Percentiles rank a stretch among this genome's conserved stretches.
Conservation (phyloP, 2,113 vertebrate genomes). For the Embiotoca jacksoni region DNA sequence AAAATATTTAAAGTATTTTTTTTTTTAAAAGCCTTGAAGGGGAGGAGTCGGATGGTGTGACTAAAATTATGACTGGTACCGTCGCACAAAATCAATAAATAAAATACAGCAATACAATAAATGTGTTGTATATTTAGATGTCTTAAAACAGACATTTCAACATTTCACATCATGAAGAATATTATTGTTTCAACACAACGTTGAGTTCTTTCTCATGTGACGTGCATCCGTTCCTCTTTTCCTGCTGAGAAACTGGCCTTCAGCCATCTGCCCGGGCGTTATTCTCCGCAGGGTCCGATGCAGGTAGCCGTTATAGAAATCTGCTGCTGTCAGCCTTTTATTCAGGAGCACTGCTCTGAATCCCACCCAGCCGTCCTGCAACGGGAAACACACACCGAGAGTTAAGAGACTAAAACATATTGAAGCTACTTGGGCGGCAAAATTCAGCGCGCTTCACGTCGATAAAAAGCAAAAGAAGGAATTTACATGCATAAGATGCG, state of each 20-base stretch:
- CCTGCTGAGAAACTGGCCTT: slow-evolving; percentile 87
- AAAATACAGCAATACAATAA: slow-evolving; percentile 4
- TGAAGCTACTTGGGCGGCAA: too few relatives aligned
- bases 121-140: slow-evolving; percentile 7
- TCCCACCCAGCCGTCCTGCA: slow-evolving; percentile 93
- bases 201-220: slow-evolving; percentile 1
- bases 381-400: background rate
- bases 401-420: background rate
- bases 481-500: too few relatives aligned
- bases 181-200: background rate
- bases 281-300: slow-evolving; percentile 84
- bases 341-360: slow-evolving; percentile 87
- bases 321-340: slow-evolving; percentile 90
- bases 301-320: slow-evolving; percentile 97
- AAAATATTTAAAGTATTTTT: too few relatives aligned
- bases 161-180: too few relatives aligned
- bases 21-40: too few relatives aligned
- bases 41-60: too few relatives aligned
- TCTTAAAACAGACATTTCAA: slow-evolving; percentile 46
- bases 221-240: slow-evolving; percentile 32
- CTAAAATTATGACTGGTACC: too few relatives aligned
- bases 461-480: too few relatives aligned
- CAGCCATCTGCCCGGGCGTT: slow-evolving; percentile 22
- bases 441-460: too few relatives aligned
- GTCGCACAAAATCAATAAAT: too few relatives aligned